Evolutionary conservation across 2,113 vertebrate species (phyloP), one percentile per base, ranked within the genome.

Genomic region (Varanus komodoensis): DNA sequence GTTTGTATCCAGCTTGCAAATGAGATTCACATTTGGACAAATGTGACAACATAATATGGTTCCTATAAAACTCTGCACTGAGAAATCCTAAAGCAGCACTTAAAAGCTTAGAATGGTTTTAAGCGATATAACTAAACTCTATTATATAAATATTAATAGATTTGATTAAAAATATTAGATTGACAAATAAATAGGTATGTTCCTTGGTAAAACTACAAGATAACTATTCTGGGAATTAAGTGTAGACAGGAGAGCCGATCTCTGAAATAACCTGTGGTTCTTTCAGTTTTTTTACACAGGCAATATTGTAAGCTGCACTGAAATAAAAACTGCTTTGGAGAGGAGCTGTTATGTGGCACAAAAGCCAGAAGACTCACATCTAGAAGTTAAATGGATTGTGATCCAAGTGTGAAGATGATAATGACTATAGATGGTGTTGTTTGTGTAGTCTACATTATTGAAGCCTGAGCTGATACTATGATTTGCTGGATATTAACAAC

Each of bases 11-110:
- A 78, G 61, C 61, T 77, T 68, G 82, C 74, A 79, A 84, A 29
- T 79, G 19, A 69, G 89, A 69, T 85, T 89, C 82, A 54, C 44
- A 67, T 34, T 89, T 84, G 29, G 25, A 67, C 32, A 84, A 89
- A 89, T 50, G 73, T 54, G 27, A 78, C 14, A 29, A 77, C 23
- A 50, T 44, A 50, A 4, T 52, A 69, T 25, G 6, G n/a, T 38
- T 78, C 32, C 34, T 77, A 78, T 27, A 19, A 52, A 73, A 71
- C 14, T 50, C 32, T 12, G 17, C 5, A 23, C 80, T 27, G 69
- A 50, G 77, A 52, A 87, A 88, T 48, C 25, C 73, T 77, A 27
- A 48, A 19, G 0, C 25, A 29, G 61, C 11, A 84, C 25, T 32
- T 34, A 29, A 32, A 84, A 50, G 82, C 27, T 64, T 8, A 64